phyloP scores from a whole-genome alignment of 2,113 vertebrate genomes.

The Typhlomys cinereus region DNA sequence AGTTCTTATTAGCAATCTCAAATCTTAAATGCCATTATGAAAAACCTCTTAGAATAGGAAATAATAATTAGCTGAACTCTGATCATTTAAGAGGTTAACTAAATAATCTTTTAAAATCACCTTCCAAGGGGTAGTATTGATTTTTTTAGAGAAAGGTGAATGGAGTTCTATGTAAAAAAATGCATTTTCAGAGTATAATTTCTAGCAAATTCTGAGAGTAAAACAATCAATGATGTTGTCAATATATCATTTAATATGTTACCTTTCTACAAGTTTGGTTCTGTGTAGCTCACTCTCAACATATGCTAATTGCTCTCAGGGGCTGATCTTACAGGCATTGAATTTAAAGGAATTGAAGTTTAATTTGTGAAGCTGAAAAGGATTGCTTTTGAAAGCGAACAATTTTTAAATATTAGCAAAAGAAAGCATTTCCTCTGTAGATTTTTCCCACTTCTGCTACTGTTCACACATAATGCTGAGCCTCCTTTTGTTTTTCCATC shows the following conservation, averaged over 20 bases:
- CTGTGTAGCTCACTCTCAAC: background rate
- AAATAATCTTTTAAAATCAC: slow-evolving; percentile 45
- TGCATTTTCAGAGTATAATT: slow-evolving; percentile 55
- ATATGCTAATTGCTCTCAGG: background rate
- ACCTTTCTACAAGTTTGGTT: background rate
- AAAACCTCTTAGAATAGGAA: slow-evolving; percentile 53
- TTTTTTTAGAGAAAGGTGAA: slow-evolving; percentile 28
- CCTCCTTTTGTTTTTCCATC: background rate
- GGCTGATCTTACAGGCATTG: background rate
- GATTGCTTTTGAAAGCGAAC: background rate
- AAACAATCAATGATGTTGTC: background rate
- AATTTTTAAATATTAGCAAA: slow-evolving; percentile 2
- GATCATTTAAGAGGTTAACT: slow-evolving; percentile 4
- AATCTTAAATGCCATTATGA: slow-evolving; percentile 45
- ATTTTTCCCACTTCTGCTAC: background rate
- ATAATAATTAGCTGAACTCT: slow-evolving; percentile 48
- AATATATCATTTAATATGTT: background rate
- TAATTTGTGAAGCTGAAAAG: slow-evolving; percentile 24
- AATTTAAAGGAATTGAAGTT: slow-evolving; percentile 29
- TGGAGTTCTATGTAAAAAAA: slow-evolving; percentile 22
- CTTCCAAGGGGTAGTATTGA: background rate
- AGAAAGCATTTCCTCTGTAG: background rate
- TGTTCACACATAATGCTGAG: background rate
- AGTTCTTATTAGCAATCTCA: slow-evolving; percentile 21
- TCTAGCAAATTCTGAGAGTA: slow-evolving; percentile 12